phyloP scores from a whole-genome alignment of 2,888 invertebrate species.

The Apamea epomidion region DNA sequence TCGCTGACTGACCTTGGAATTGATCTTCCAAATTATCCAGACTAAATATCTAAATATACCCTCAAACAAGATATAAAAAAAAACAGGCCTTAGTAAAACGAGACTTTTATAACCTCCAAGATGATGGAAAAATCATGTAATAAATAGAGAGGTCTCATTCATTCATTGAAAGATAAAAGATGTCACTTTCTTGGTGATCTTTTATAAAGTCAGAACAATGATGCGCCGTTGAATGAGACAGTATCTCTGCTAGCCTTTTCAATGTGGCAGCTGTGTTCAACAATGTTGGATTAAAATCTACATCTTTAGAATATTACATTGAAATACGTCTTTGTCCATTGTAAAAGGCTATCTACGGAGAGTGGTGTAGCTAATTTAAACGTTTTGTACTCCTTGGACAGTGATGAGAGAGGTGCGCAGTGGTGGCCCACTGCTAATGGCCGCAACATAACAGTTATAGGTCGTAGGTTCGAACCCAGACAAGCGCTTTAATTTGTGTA shows the following conservation, averaged over 20 bases:
- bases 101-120: neutral
- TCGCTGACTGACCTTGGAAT: neutral
- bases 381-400: neutral
- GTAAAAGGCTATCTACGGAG: constrained; percentile 1
- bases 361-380: neutral
- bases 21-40: neutral
- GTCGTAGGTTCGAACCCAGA: neutral
- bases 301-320: constrained; percentile 50
- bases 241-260: constrained; percentile 58
- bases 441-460: neutral
- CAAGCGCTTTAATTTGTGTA: neutral
- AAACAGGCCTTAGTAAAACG: neutral
- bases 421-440: neutral
- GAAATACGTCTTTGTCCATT: constrained; percentile 44
- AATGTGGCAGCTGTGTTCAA: constrained; percentile 42
- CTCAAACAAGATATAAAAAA: neutral
- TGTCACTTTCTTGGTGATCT: constrained; percentile 42
- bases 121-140: constrained; percentile 23
- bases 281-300: constrained; percentile 48
- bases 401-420: neutral
- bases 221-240: constrained; percentile 51
- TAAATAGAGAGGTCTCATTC: constrained; percentile 23
- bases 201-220: constrained; percentile 53
- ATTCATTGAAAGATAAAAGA: constrained; percentile 37
- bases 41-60: neutral